Evolutionary conservation across 2,797 vertebrate genomes (phyloP).

Genomic region (Leuciscus waleckii): DNA sequence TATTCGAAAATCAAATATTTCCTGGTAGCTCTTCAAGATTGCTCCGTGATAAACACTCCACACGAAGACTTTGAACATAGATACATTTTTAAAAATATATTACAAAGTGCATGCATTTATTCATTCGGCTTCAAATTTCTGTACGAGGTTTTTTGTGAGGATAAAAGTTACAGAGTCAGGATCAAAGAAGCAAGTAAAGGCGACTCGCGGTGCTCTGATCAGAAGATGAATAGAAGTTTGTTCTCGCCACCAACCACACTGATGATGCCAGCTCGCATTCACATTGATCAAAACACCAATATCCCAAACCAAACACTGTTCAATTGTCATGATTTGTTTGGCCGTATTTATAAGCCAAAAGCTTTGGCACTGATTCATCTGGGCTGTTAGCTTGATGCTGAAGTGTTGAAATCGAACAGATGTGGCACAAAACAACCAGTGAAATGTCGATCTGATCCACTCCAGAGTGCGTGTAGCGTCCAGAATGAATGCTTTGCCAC

Average conservation of each 20-base stretch:
- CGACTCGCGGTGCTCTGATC: not conserved
- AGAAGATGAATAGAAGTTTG: slow-evolving; percentile 6
- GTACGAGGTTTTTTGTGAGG: not conserved
- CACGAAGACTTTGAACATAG: not conserved
- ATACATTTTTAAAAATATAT: not conserved
- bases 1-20: not conserved
- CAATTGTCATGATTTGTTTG: not conserved
- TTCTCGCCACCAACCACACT: not conserved
- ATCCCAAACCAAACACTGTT: not conserved
- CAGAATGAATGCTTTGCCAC: not conserved
- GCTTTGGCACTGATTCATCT: not conserved
- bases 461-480: not conserved
- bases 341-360: not conserved
- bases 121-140: not conserved
- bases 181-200: slow-evolving; percentile 12
- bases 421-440: not conserved
- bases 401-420: slow-evolving; percentile 1
- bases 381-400: not conserved
- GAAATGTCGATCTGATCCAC: not conserved
- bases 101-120: slow-evolving; percentile 8
- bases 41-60: not conserved
- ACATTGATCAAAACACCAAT: not conserved
- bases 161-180: not conserved
- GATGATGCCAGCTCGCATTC: not conserved
- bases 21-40: not conserved